Evolutionary conservation across 1,140 invertebrate species (phyloP), one percentile per base, ranked within the genome.

Genomic region (Musca vetustissima): DNA sequence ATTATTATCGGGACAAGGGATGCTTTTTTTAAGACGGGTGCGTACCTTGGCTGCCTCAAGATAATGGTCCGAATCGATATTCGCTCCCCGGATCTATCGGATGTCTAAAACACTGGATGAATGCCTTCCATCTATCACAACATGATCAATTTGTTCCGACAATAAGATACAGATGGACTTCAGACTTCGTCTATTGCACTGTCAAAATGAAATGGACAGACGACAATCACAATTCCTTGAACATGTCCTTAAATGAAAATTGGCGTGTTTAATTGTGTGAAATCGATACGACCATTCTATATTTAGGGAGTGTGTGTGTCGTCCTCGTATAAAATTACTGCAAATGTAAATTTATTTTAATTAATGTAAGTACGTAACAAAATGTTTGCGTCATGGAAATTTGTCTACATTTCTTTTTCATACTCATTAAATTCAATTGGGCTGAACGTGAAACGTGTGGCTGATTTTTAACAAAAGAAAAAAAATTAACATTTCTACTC

Each of bases 291-390:
- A 28, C 3, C 9, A 32, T 9, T 9, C n/a, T n/a, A n/a, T n/a
- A n/a, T n/a, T n/a, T n/a, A n/a, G 24, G 17, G 24, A 2, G 24
- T 59, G 22, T 59, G 22, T 13, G 14, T 28, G 24, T 24, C 25
- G n/a, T 21, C 52, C 28, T 57, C 32, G 17, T 75, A 74, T 79
- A 75, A 80, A 80, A 80, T 80, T 80, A 80, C 76, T n/a, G 80
- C 80, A 80, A 80, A 80, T 80, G 78, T 80, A 80, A 80, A 80
- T 80, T 80, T 80, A 80, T 80, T 80, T 80, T 80, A 80, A 80
- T 80, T 80, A 80, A 80, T 76, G 80, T 78, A 80, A 80, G 7
- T 80, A 80, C 80, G 78, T 78, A 80, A 80, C 78, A 78, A 80
- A 80, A 78, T 80, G 78, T 80, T 80, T 49, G 28, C 28, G 21